Percentiles rank a stretch among this genome's conserved stretches.
Evolutionary conservation across 2,888 invertebrate species (phyloP).

Genomic region (Blomia tropicalis): DNA sequence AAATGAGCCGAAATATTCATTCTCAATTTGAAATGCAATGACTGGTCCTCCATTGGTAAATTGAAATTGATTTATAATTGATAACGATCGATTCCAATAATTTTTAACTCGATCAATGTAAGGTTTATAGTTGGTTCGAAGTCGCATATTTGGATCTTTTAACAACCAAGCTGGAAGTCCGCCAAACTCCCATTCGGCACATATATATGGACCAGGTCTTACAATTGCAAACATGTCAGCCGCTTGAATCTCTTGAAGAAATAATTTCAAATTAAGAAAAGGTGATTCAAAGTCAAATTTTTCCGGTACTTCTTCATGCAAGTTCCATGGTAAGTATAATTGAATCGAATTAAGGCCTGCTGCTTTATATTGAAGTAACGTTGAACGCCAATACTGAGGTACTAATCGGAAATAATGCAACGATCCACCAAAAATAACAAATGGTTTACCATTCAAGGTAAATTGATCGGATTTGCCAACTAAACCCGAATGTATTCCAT

Average conservation of each 20-base stretch:
- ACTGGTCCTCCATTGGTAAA: conserved; percentile 41
- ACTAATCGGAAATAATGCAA: conserved; percentile 43
- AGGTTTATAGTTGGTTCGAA: conserved; percentile 38
- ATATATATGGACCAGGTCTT: conserved; percentile 44
- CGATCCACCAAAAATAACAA: conserved; percentile 40
- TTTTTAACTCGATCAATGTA: conserved; percentile 37
- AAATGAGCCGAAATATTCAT: conserved; percentile 39
- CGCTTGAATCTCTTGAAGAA: conserved; percentile 34
- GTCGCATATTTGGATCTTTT: conserved; percentile 41
- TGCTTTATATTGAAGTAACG: conserved; percentile 40
- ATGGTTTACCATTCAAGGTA: conserved; percentile 27
- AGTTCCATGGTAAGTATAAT: conserved; percentile 39
- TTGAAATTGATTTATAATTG: conserved; percentile 38
- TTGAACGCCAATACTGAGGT: conserved; percentile 41
- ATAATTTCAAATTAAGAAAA: conserved; percentile 33
- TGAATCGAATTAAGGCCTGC: conserved; percentile 42
- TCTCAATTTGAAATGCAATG: conserved; percentile 42
- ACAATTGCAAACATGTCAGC: conserved; percentile 41
- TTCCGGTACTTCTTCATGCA: conserved; percentile 37
- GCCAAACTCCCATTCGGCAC: conserved; percentile 43
- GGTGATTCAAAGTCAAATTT: conserved; percentile 36
- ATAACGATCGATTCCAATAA: conserved; percentile 38
- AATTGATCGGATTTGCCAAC: conserved; percentile 25
- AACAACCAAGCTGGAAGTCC: conserved; percentile 42
- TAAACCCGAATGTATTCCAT: too few species aligned